phyloP scores from a whole-genome alignment of 2,797 vertebrate species.

The Pogonophryne albipinna region DNA sequence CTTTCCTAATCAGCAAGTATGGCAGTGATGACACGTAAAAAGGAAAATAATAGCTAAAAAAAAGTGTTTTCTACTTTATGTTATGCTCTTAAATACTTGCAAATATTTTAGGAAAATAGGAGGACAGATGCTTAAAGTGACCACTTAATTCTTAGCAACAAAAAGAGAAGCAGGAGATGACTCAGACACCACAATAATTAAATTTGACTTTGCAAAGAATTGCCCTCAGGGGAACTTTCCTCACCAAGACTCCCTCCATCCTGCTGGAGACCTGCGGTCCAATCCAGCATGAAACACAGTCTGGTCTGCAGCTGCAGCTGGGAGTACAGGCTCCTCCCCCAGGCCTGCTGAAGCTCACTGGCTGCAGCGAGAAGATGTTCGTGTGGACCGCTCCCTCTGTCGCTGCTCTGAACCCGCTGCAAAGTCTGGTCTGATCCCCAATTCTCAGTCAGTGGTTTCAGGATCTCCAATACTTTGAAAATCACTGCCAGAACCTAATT shows the following conservation, averaged over 20 bases:
- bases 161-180: background rate
- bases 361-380: slow-evolving; percentile 73
- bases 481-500: slow-evolving; percentile 79
- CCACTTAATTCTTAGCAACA: background rate
- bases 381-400: slow-evolving; percentile 53
- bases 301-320: slow-evolving; percentile 81
- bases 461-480: slow-evolving; percentile 72
- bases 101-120: background rate
- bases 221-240: slow-evolving; percentile 22
- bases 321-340: slow-evolving; percentile 80
- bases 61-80: slow-evolving; percentile 3
- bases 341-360: slow-evolving; percentile 79
- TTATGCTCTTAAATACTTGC: background rate
- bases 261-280: slow-evolving; percentile 72
- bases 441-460: slow-evolving; percentile 75
- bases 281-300: slow-evolving; percentile 81
- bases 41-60: slow-evolving; percentile 10
- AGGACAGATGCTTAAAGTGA: background rate
- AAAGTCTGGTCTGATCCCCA: slow-evolving; percentile 65
- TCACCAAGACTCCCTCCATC: slow-evolving; percentile 85
- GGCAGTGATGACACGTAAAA: background rate
- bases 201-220: slow-evolving; percentile 5
- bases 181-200: background rate
- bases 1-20: slow-evolving; percentile 10
- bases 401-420: slow-evolving; percentile 41